Conservation (phyloP, 2,888 invertebrate genomes). For the Tenthredo mesomela region DNA sequence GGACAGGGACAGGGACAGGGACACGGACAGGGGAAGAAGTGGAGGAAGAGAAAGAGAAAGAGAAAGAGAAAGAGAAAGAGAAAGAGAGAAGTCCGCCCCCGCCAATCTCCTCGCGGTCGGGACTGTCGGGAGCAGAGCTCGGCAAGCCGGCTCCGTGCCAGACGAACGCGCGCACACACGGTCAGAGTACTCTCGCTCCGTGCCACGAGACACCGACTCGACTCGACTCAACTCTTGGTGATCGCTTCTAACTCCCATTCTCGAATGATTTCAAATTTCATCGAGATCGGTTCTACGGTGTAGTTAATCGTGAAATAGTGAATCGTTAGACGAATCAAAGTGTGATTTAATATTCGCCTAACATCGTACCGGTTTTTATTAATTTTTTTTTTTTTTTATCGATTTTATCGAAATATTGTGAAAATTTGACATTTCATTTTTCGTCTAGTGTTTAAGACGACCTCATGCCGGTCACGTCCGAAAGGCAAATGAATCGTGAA, state of each 20-base stretch:
- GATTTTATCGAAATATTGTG: neutral
- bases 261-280: neutral
- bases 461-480: conserved; percentile 13
- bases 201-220: conserved; percentile 43
- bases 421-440: conserved; percentile 11
- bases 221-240: neutral
- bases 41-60: no score
- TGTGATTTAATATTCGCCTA: neutral
- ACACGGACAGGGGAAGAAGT: neutral
- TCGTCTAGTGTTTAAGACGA: neutral
- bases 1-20: conserved; percentile 36
- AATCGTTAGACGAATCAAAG: neutral
- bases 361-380: neutral
- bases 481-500: conserved; percentile 20
- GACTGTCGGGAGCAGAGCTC: conserved; percentile 35
- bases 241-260: neutral
- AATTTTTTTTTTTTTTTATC: neutral
- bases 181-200: conserved; percentile 47
- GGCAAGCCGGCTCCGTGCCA: conserved; percentile 46
- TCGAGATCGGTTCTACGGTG: neutral
- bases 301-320: neutral
- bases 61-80: neutral
- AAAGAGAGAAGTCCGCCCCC: conserved; percentile 51
- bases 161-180: conserved; percentile 51
- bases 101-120: conserved; percentile 49